phyloP scores from a whole-genome alignment of 2,113 vertebrate genomes.

The Calidris pugnax region DNA sequence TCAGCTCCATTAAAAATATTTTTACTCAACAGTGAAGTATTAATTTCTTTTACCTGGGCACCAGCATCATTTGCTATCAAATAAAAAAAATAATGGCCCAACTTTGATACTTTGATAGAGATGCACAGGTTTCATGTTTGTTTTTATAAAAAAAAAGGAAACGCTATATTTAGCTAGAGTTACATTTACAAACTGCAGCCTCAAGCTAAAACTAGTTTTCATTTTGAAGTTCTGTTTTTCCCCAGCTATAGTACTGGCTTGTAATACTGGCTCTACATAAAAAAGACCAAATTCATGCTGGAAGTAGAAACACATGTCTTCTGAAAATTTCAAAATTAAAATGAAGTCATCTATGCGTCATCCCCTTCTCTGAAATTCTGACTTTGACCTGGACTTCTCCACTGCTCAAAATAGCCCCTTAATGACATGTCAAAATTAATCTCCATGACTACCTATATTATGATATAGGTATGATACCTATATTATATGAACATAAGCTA shows the following conservation, averaged over 20 bases:
- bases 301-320: neutral
- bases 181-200: neutral
- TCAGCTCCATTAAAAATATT: neutral
- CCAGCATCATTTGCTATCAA: neutral
- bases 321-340: neutral
- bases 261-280: neutral
- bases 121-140: neutral
- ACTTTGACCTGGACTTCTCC: neutral
- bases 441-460: neutral
- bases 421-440: neutral
- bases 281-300: neutral
- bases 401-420: neutral
- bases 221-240: slow-evolving; percentile 4
- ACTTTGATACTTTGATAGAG: neutral
- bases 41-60: neutral
- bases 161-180: neutral
- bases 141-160: neutral
- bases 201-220: neutral
- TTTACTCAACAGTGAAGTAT: neutral
- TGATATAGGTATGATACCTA: neutral
- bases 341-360: neutral
- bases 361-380: neutral
- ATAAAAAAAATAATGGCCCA: neutral
- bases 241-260: neutral
- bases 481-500: neutral